A percentile compares a stretch with the other conserved stretches of the same genome.
Evolutionary conservation across 2,797 vertebrate species (phyloP).

Genomic region (Danio kyathit): DNA sequence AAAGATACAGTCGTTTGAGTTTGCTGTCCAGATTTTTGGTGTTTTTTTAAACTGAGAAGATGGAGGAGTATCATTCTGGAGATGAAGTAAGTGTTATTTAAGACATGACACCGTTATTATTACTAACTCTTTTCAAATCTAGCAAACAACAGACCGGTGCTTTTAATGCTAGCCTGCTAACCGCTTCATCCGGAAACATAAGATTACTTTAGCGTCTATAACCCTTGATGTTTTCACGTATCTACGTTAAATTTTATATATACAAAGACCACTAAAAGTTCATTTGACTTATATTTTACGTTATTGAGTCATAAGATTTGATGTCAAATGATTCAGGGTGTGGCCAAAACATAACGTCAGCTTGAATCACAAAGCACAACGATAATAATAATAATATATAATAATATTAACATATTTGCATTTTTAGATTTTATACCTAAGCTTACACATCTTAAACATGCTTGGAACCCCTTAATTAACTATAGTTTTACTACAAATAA

Average conservation of each 20-base stretch:
- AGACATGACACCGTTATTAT: background rate
- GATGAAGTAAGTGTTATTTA: slow-evolving; percentile 70
- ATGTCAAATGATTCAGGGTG: slow-evolving; percentile 39
- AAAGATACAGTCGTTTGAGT: background rate
- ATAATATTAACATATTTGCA: background rate
- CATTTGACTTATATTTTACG: background rate
- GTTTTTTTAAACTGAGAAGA: slow-evolving; percentile 51
- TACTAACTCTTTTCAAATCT: background rate
- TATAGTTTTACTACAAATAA: too few species aligned
- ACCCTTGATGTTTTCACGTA: background rate
- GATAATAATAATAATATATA: background rate
- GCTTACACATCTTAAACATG: background rate
- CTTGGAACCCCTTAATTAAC: too few species aligned
- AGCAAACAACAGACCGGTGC: background rate
- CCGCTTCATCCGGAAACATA: slow-evolving; percentile 11
- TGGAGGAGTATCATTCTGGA: slow-evolving; percentile 76
- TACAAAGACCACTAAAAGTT: background rate
- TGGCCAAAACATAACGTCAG: slow-evolving; percentile 28
- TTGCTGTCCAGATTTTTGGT: background rate
- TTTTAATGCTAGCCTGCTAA: slow-evolving; percentile 32
- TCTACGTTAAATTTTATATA: background rate
- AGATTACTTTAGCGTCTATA: background rate
- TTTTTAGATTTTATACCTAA: background rate
- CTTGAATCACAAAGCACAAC: background rate
- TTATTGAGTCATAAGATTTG: background rate